phyloP scores from a whole-genome alignment of 2,888 invertebrate species.

The Beris morrisii region DNA sequence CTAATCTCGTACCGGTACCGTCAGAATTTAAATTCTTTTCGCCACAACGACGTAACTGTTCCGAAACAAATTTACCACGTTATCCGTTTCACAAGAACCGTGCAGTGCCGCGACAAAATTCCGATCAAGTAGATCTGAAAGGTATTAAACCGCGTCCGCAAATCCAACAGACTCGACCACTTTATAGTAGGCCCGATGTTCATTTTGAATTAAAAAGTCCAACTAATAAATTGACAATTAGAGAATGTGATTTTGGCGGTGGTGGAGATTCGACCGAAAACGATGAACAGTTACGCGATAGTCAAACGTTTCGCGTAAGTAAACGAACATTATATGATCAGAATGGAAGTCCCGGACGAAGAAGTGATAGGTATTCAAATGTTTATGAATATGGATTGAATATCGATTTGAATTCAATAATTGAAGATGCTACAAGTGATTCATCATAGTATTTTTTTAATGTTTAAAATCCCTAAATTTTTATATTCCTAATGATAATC shows the following conservation, averaged over 20 bases:
- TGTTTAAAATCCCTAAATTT: constrained; percentile 30
- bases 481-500: constrained; percentile 21
- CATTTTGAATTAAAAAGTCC: constrained; percentile 54
- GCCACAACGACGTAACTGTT: constrained; percentile 48
- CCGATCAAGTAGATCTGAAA: constrained; percentile 42
- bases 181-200: constrained; percentile 46
- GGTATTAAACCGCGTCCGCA: constrained; percentile 53
- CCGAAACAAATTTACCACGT: constrained; percentile 48
- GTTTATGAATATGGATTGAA: constrained; percentile 57
- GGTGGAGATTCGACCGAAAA: constrained; percentile 57
- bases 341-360: constrained; percentile 55
- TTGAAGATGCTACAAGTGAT: constrained; percentile 57
- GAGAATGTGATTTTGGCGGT: constrained; percentile 57
- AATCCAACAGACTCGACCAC: constrained; percentile 25
- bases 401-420: constrained; percentile 57
- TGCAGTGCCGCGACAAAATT: constrained; percentile 51
- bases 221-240: constrained; percentile 54
- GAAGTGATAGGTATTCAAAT: constrained; percentile 54
- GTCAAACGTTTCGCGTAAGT: constrained; percentile 58
- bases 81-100: constrained; percentile 55
- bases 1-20: constrained; percentile 49
- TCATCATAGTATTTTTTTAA: constrained; percentile 55
- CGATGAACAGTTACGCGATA: constrained; percentile 54
- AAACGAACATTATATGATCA: constrained; percentile 56
- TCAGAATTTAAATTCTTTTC: constrained; percentile 55